Percentiles rank a stretch among this genome's conserved stretches.
These are phyloP conservation scores for Melinaea marsaeus DNA, from an alignment of 2,888 invertebrate species.

Conservation along the genomic window DNA sequence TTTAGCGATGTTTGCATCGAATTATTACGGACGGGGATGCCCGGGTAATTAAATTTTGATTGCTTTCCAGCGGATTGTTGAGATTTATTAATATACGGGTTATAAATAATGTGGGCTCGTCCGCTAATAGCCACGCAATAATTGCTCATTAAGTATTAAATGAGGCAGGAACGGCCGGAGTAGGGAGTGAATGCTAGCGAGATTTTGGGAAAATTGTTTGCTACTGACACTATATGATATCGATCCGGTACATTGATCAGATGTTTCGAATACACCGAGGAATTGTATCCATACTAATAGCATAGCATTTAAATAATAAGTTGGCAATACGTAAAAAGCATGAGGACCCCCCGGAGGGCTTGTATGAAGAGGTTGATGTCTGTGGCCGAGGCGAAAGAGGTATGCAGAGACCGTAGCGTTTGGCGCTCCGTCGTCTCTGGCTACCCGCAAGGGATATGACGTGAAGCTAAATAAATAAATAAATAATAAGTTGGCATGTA, in stretches of 20 bases:
- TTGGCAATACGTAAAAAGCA: too few relatives aligned
- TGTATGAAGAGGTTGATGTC: too few relatives aligned
- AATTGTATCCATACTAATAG: conserved; percentile 17
- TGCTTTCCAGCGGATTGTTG: conserved; percentile 61
- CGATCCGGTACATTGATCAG: conserved; percentile 16
- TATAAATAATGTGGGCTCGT: conserved; percentile 58
- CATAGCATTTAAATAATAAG: conserved; percentile 13
- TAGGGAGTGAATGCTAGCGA: conserved; percentile 27
- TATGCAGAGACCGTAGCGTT: too few relatives aligned
- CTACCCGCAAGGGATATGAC: too few relatives aligned
- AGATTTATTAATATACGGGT: conserved; percentile 64
- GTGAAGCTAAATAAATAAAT: too few relatives aligned
- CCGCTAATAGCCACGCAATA: conserved; percentile 62
- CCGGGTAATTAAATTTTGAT: conserved; percentile 71
- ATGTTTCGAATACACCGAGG: conserved; percentile 16
- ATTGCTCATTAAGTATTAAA: conserved; percentile 66
- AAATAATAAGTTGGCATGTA: conserved; percentile 16
- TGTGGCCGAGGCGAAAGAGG: too few relatives aligned
- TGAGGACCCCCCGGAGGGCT: too few relatives aligned
- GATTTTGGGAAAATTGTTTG: conserved; percentile 24
- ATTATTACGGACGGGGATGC: conserved; percentile 56
- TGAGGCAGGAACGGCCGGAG: conserved; percentile 41
- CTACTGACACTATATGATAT: conserved; percentile 14
- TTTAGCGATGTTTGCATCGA: conserved; percentile 51
- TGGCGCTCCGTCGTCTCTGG: too few relatives aligned